These are phyloP conservation scores for Xestobium rufovillosum DNA, from an alignment of 2,888 invertebrate genomes.

Conservation along the genomic window DNA sequence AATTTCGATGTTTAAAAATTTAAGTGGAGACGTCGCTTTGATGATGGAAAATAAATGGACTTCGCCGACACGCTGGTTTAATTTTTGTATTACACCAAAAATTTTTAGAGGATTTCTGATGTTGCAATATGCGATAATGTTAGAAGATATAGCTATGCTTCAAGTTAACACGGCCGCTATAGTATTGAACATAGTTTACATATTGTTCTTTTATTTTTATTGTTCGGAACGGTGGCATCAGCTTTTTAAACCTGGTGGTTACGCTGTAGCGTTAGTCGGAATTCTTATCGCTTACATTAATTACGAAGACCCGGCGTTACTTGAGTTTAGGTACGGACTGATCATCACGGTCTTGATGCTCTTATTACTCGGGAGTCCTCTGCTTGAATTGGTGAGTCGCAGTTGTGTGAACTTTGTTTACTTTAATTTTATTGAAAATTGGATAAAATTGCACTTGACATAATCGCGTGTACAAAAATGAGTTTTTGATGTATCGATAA, in stretches of 20 bases:
- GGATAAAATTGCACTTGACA: too few relatives aligned
- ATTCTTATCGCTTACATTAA: slow-evolving; percentile 57
- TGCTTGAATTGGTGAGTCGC: slow-evolving; percentile 57
- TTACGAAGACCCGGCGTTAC: slow-evolving; percentile 55
- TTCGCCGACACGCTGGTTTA: too few relatives aligned
- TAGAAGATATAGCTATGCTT: slow-evolving; percentile 69
- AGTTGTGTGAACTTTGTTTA: background rate
- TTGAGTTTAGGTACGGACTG: slow-evolving; percentile 64
- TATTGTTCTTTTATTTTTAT: slow-evolving; percentile 59
- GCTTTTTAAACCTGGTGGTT: slow-evolving; percentile 51
- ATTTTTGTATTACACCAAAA: slow-evolving; percentile 2
- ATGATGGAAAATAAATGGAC: too few relatives aligned
- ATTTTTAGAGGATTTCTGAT: slow-evolving; percentile 61
- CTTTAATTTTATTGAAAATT: background rate
- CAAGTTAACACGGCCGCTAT: slow-evolving; percentile 70
- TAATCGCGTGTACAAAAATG: too few relatives aligned
- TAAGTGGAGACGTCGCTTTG: too few relatives aligned
- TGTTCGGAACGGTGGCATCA: slow-evolving; percentile 46
- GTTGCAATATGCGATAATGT: slow-evolving; percentile 66
- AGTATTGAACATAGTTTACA: slow-evolving; percentile 59
- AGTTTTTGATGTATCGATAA: background rate
- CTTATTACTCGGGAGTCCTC: slow-evolving; percentile 60
- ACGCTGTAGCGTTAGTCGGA: slow-evolving; percentile 50
- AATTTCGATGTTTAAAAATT: too few relatives aligned
- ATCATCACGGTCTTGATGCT: slow-evolving; percentile 63